These are phyloP conservation scores for Drosophila virilis DNA, from an alignment of 1,140 invertebrate genomes.

Conservation along the genomic window DNA sequence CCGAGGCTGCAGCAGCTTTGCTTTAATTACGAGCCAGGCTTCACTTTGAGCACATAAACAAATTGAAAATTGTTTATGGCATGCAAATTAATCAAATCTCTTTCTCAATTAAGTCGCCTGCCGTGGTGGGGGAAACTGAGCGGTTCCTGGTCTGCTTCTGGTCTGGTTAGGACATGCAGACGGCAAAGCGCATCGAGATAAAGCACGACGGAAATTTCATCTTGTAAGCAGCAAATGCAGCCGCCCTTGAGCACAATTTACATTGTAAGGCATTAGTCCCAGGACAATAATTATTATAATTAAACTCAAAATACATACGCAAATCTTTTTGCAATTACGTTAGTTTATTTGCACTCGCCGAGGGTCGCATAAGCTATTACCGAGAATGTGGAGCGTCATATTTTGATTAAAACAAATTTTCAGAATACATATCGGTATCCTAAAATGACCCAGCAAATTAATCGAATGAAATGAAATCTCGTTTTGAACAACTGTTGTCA, in stretches of 20 bases:
- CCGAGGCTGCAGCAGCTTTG: conserved; percentile 59
- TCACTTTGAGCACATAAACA: conserved; percentile 76
- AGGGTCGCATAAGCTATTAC: not conserved
- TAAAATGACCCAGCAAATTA: too few species aligned
- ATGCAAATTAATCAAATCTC: conserved; percentile 81
- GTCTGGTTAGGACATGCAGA: not conserved
- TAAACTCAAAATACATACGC: conserved; percentile 25
- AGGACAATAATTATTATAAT: conserved; percentile 43
- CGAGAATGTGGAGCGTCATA: not conserved
- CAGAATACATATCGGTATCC: too few species aligned
- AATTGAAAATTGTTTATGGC: conserved; percentile 80
- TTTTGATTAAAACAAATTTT: not conserved
- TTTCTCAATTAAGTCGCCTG: conserved; percentile 71
- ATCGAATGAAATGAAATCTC: too few species aligned
- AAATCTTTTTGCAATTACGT: conserved; percentile 19
- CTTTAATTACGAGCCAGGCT: conserved; percentile 68
- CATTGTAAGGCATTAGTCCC: conserved; percentile 20
- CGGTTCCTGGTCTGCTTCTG: not conserved
- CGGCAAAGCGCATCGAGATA: conserved; percentile 8
- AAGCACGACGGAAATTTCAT: conserved; percentile 21
- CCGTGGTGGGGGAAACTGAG: not conserved
- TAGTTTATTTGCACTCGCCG: not conserved
- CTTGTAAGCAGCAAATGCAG: conserved; percentile 15
- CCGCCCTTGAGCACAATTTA: conserved; percentile 6
- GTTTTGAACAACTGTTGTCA: too few species aligned